A percentile compares a stretch with the other conserved stretches of the same genome.
These are phyloP conservation scores for Clupea harengus DNA, from an alignment of 2,113 vertebrate species.

Conservation along the genomic window DNA sequence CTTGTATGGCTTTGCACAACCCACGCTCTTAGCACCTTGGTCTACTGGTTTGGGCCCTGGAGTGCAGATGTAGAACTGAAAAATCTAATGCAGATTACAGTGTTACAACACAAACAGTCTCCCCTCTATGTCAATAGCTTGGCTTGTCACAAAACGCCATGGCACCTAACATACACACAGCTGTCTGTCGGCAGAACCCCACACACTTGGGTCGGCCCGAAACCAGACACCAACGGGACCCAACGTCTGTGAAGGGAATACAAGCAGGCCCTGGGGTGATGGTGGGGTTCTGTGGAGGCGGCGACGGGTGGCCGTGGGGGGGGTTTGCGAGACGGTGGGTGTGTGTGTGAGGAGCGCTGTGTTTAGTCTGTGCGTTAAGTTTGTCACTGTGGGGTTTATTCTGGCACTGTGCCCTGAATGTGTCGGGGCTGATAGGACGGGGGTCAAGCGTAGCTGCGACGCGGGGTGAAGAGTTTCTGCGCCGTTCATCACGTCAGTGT, in stretches of 20 bases:
- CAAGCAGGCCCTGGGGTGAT: background rate
- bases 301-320: background rate
- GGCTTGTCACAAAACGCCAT: background rate
- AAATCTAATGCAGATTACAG: background rate
- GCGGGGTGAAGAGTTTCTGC: constrained; percentile 45
- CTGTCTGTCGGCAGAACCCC: constrained; percentile 26
- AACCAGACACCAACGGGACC: constrained; percentile 32
- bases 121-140: background rate
- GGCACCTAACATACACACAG: background rate
- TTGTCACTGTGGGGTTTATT: constrained; percentile 62
- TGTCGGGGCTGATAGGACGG: constrained; percentile 30
- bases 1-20: background rate
- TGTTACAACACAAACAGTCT: background rate
- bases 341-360: background rate
- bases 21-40: background rate
- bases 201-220: constrained; percentile 22
- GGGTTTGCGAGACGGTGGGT: background rate
- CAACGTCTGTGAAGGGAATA: background rate
- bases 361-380: constrained; percentile 34
- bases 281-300: background rate
- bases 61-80: background rate
- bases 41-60: background rate
- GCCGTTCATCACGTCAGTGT: constrained; percentile 46
- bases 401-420: constrained; percentile 53
- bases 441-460: constrained; percentile 44